These are phyloP conservation scores for Dufourea novaeangliae DNA, from an alignment of 1,140 invertebrate genomes.

Conservation along the genomic window DNA sequence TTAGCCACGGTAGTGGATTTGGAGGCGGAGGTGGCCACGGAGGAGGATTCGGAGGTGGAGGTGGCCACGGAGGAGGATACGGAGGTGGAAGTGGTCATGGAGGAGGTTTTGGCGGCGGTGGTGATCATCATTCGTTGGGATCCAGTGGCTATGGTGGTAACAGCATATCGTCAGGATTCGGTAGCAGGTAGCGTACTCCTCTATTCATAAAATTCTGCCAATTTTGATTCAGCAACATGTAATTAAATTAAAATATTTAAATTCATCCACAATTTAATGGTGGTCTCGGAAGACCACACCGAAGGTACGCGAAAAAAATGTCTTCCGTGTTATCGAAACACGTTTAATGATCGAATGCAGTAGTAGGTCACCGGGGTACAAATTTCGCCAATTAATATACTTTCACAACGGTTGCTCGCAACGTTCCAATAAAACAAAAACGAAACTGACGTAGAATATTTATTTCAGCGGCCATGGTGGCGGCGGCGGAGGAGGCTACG, in stretches of 20 bases:
- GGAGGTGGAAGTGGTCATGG: slow-evolving; percentile 23
- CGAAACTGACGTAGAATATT: background rate
- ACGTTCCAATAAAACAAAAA: background rate
- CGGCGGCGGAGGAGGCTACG: slow-evolving; percentile 33
- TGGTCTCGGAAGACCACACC: no score
- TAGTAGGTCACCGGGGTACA: background rate
- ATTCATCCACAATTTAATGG: no score
- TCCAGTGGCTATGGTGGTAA: slow-evolving; percentile 58
- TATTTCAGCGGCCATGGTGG: slow-evolving; percentile 61
- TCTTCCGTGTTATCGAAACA: no score
- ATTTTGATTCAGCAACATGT: background rate
- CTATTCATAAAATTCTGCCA: background rate
- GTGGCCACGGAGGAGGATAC: slow-evolving; percentile 20
- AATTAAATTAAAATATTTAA: no score
- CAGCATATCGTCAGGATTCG: slow-evolving; percentile 61
- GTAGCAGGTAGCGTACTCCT: slow-evolving; percentile 61
- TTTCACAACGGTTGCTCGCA: background rate
- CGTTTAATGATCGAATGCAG: background rate
- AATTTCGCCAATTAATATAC: background rate
- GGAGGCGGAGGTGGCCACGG: slow-evolving; percentile 47
- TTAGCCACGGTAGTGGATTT: slow-evolving; percentile 26
- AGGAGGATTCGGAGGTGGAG: slow-evolving; percentile 17
- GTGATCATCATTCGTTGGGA: slow-evolving; percentile 54
- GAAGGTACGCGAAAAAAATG: no score
- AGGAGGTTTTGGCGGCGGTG: slow-evolving; percentile 36